Percentiles rank a stretch among this genome's conserved stretches.
Conservation (phyloP, 2,888 invertebrate genomes). For the Lapara coniferarum region DNA sequence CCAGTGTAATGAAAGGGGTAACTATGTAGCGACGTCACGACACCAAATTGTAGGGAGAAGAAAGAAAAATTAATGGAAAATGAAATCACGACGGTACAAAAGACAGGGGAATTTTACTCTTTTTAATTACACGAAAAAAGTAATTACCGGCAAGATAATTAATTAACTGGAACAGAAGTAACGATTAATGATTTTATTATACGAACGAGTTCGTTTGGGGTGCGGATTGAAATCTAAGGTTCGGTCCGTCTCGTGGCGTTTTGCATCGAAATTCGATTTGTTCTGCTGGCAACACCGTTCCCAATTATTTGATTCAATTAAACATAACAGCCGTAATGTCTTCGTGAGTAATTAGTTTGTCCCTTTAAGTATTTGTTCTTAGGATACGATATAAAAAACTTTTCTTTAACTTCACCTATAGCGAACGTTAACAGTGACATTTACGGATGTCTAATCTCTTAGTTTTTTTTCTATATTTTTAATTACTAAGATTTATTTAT, state of each 20-base stretch:
- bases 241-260: slow-evolving; percentile 58
- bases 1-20: slow-evolving; percentile 81
- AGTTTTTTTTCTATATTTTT: not conserved
- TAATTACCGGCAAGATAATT: slow-evolving; percentile 83
- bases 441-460: not conserved
- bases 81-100: slow-evolving; percentile 82
- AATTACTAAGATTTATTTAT: no score
- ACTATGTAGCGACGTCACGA: slow-evolving; percentile 77
- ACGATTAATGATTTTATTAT: slow-evolving; percentile 84
- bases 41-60: slow-evolving; percentile 85
- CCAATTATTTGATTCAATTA: slow-evolving; percentile 73
- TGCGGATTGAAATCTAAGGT: slow-evolving; percentile 72
- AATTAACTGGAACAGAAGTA: slow-evolving; percentile 84
- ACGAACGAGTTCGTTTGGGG: slow-evolving; percentile 78
- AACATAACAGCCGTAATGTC: slow-evolving; percentile 60
- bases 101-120: slow-evolving; percentile 83
- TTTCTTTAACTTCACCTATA: not conserved
- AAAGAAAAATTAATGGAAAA: slow-evolving; percentile 84
- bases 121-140: slow-evolving; percentile 84
- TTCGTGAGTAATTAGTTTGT: slow-evolving; percentile 54
- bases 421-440: not conserved
- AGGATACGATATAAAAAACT: not conserved
- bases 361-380: slow-evolving; percentile 38
- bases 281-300: slow-evolving; percentile 61
- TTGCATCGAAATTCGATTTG: slow-evolving; percentile 72